phyloP scores from a whole-genome alignment of 2,797 vertebrate species.

The Loriculus beryllinus region DNA sequence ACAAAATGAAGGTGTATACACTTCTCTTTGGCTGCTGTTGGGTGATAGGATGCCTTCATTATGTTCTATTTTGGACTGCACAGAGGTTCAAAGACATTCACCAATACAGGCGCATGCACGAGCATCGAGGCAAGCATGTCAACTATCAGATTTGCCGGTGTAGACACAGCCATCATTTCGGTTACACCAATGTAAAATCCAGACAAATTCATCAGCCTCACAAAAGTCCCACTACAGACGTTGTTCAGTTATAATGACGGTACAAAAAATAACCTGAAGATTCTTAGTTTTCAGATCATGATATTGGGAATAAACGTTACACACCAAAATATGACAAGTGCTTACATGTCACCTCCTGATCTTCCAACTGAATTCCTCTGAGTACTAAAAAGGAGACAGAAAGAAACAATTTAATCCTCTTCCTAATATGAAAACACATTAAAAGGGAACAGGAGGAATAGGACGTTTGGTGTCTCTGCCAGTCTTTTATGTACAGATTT shows the following conservation, averaged over 20 bases:
- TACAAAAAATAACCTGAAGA: neutral
- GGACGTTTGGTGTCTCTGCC: neutral
- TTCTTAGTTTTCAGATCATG: neutral
- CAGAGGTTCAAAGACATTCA: neutral
- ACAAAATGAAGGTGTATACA: neutral
- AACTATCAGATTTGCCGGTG: neutral
- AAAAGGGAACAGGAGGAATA: neutral
- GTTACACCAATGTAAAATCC: neutral
- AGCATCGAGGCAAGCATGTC: accelerated
- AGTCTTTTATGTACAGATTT: neutral
- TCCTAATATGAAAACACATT: neutral
- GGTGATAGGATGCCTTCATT: neutral
- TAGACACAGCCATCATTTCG: neutral
- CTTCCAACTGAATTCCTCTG: neutral
- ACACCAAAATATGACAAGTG: neutral
- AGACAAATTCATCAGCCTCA: neutral
- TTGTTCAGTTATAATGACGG: neutral
- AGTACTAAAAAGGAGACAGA: neutral
- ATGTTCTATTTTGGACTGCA: neutral
- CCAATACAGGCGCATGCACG: accelerated
- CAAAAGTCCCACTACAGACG: neutral
- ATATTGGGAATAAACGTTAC: neutral
- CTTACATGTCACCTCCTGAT: neutral
- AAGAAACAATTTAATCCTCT: neutral
- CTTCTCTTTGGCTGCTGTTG: neutral